Percentiles rank a stretch among this genome's conserved stretches.
Evolutionary conservation across 37 sponge, comb jelly and placozoan species (phyloP).

Genomic region (Geodia barretti): DNA sequence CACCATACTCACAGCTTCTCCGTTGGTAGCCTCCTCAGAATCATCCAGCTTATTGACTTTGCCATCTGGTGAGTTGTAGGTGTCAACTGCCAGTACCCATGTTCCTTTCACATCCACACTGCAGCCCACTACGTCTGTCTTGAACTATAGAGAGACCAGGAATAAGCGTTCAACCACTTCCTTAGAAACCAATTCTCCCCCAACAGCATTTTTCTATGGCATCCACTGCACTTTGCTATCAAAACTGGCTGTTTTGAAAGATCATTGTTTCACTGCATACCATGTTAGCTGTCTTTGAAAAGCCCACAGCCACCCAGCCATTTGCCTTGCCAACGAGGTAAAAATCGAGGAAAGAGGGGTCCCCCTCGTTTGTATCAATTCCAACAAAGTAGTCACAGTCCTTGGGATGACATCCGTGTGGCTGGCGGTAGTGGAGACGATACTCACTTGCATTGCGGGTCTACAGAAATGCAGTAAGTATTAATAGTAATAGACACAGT

Average conservation of each 20-base stretch:
- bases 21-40: background rate
- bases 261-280: background rate
- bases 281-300: conserved; percentile 8
- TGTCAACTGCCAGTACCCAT: background rate
- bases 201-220: background rate
- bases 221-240: background rate
- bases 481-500: too few species aligned
- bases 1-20: too few species aligned
- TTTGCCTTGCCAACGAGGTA: conserved; percentile 8
- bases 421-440: background rate
- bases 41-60: background rate
- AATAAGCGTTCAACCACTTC: too few species aligned
- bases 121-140: conserved; percentile 19
- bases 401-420: conserved; percentile 1
- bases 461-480: too few species aligned
- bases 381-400: conserved; percentile 6
- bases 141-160: conserved; percentile 12
- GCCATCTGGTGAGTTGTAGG: background rate
- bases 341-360: conserved; percentile 15
- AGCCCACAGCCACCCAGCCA: conserved; percentile 30
- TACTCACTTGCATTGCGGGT: background rate
- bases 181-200: too few species aligned
- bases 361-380: conserved; percentile 5
- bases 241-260: background rate
- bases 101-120: background rate